Base-by-base conservation (phyloP, 1,140 invertebrate genomes). In the Drosophila guanche region DNA sequence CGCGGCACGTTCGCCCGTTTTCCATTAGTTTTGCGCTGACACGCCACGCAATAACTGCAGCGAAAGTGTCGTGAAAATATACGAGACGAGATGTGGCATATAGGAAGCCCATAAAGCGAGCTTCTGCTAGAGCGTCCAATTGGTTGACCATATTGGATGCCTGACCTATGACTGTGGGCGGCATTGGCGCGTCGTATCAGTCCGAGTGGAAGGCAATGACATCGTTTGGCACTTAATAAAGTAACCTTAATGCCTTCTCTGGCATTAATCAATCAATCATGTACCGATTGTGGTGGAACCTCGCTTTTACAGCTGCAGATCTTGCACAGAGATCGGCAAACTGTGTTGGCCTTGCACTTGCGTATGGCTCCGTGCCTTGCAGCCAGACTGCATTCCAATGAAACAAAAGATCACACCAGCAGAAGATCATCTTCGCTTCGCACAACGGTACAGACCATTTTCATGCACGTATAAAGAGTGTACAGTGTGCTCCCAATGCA, bases 171-270 rank as follows among this genome's bases (percentile, higher is more conserved):
- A 42, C 46, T 16, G 60, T 3, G 22, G 12, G 7, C 20, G 37
- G 12, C 10, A 22, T 22, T 43, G 22, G 37, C 29, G 23, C 42
- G 25, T 47, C 12, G 50, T 55, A 67, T 48, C 42, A 41, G 65
- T 12, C n/a, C 59, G 51, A 27, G 20, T 72, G 29, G 16, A 41
- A 74, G 81, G 60, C 77, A 85, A 81, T 88, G 81, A 85, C 81
- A 85, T 81, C 81, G 81, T 63, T 85, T 81, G 73, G 60, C 81
- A 71, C 61, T 85, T 80, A 85, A 85, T 80, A 80, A 77, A 71
- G 75, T 71, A 74, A 77, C 81, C 81, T 85, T 72, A 70, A 86
- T 66, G 81, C 81, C 50, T 20, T 20, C 16, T 69, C 81, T 42
- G 42, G 14, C 52, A 57, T 47, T 25, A 62, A 69, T 62, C 74